These are phyloP conservation scores for Scartelaos histophorus DNA, from an alignment of 2,113 vertebrate genomes.

Conservation along the genomic window DNA sequence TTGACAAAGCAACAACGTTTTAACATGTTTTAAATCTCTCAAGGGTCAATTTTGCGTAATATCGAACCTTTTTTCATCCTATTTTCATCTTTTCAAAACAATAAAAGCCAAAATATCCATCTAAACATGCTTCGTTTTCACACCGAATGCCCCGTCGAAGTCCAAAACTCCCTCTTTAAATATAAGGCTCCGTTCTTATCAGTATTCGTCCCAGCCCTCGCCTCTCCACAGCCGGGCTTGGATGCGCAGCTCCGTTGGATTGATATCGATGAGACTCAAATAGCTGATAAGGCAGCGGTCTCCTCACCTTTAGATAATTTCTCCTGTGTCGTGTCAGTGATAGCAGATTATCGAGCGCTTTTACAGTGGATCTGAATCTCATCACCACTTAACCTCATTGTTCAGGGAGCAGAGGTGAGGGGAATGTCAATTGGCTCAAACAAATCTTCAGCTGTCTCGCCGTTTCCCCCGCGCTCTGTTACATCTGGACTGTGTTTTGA, in stretches of 20 bases:
- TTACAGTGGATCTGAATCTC: conserved; percentile 72
- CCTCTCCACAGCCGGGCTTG: conserved; percentile 30
- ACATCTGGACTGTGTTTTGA: conserved; percentile 7
- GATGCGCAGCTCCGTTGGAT: conserved; percentile 28
- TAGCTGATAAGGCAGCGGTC: conserved; percentile 37
- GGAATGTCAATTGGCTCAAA: conserved; percentile 70
- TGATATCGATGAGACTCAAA: conserved; percentile 50
- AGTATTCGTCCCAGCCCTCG: conserved; percentile 60
- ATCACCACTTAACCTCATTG: conserved; percentile 75
- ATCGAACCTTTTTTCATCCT: no score
- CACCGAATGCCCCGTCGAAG: no score
- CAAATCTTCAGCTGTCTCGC: conserved; percentile 36
- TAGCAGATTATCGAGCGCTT: conserved; percentile 69
- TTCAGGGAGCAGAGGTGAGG: conserved; percentile 66
- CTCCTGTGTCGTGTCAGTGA: conserved; percentile 61
- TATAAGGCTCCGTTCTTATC: conserved; percentile 57
- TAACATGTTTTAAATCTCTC: no score
- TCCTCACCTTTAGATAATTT: conserved; percentile 70
- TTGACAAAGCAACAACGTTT: no score
- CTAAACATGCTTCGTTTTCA: no score
- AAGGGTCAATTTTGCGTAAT: no score
- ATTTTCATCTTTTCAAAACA: no score
- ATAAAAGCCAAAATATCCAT: no score
- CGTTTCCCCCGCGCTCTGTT: conserved; percentile 4
- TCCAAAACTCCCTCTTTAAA: conserved; percentile 34